A percentile compares a stretch with the other conserved stretches of the same genome.
Evolutionary conservation across 2,888 invertebrate genomes (phyloP).

Genomic region (Drosophila formosana): DNA sequence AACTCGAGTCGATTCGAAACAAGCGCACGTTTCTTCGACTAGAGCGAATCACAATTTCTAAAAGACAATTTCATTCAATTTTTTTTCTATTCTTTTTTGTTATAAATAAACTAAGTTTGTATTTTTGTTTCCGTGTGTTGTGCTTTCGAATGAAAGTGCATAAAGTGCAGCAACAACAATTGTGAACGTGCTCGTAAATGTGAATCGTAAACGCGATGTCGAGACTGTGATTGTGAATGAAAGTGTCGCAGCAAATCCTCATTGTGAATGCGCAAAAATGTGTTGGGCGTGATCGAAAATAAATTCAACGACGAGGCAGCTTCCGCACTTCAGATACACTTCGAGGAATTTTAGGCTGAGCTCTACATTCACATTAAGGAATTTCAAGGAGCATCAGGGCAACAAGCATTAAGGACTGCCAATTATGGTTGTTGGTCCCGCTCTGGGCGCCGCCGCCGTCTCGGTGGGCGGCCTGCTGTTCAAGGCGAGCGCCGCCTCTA

Average conservation of each 20-base stretch:
- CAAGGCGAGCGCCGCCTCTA: slow-evolving; percentile 83
- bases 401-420: no score
- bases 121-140: slow-evolving; percentile 24
- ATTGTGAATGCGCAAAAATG: slow-evolving; percentile 37
- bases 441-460: slow-evolving; percentile 81
- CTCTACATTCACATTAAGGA: not conserved
- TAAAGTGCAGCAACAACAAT: slow-evolving; percentile 31
- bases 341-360: no score
- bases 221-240: slow-evolving; percentile 41
- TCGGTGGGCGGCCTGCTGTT: slow-evolving; percentile 82
- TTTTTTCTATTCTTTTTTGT: slow-evolving; percentile 33
- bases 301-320: not conserved
- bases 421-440: slow-evolving; percentile 81
- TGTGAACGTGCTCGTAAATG: slow-evolving; percentile 27
- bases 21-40: slow-evolving; percentile 11
- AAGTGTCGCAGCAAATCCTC: slow-evolving; percentile 47
- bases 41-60: slow-evolving; percentile 17
- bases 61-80: slow-evolving; percentile 1
- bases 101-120: not conserved
- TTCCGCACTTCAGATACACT: not conserved
- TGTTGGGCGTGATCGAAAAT: slow-evolving; percentile 23
- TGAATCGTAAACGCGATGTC: slow-evolving; percentile 49
- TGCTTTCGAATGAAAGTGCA: slow-evolving; percentile 69
- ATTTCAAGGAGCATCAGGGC: not conserved
- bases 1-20: slow-evolving; percentile 6